These are phyloP conservation scores for Vandiemenella viatica DNA, from an alignment of 2,888 invertebrate species.

Conservation along the genomic window DNA sequence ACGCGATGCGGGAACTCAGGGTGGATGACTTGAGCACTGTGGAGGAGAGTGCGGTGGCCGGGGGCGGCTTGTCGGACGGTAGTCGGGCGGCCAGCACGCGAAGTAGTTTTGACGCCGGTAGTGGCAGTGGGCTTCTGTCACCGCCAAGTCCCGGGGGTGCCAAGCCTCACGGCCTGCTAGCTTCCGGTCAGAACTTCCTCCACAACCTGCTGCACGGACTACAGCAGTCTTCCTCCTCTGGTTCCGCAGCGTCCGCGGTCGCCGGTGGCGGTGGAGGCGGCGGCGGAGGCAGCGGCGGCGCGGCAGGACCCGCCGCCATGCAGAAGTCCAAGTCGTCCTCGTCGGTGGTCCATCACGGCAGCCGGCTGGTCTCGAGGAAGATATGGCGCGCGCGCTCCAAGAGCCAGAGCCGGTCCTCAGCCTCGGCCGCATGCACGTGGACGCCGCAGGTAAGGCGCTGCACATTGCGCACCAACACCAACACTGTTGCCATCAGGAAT, in stretches of 20 bases:
- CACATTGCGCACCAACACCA: too few species aligned
- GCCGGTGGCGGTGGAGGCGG: slow-evolving; percentile 23
- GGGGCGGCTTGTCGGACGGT: slow-evolving; percentile 9
- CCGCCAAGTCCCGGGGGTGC: slow-evolving; percentile 25
- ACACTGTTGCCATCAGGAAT: too few species aligned
- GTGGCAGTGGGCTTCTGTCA: slow-evolving; percentile 27
- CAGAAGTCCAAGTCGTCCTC: slow-evolving; percentile 83
- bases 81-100: slow-evolving; percentile 35
- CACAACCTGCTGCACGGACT: slow-evolving; percentile 45
- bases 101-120: slow-evolving; percentile 34
- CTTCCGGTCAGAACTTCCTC: slow-evolving; percentile 43
- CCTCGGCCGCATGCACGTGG: slow-evolving; percentile 48
- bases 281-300: slow-evolving; percentile 19
- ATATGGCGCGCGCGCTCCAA: slow-evolving; percentile 75
- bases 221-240: slow-evolving; percentile 33
- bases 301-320: slow-evolving; percentile 51
- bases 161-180: slow-evolving; percentile 27
- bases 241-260: slow-evolving; percentile 26
- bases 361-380: slow-evolving; percentile 61
- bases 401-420: slow-evolving; percentile 51
- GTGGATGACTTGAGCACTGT: slow-evolving; percentile 5
- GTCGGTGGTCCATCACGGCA: slow-evolving; percentile 61
- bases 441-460: slow-evolving; percentile 59
- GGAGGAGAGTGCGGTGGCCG: slow-evolving; percentile 1
- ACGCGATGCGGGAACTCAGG: slow-evolving; percentile 21